Evolutionary conservation across 2,113 vertebrate species (phyloP), one percentile per base, ranked within the genome.

Genomic region (Sprattus sprattus): DNA sequence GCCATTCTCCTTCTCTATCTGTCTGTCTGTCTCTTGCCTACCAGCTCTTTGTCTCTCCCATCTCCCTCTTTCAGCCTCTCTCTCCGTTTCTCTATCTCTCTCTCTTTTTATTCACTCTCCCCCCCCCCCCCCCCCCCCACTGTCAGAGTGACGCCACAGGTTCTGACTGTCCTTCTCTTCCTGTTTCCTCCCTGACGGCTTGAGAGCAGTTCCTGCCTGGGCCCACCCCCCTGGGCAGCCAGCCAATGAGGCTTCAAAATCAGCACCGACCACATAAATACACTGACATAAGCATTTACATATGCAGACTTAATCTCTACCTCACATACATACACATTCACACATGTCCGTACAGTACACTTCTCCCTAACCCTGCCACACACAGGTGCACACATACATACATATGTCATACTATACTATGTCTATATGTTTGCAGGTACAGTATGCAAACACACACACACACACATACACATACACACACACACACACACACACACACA

Each of bases 251-350:
- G n/a, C 4, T 71, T 7, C 64, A 28, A 25, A 25, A 28, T 3
- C 64, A 71, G 64, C 7, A 8, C n/a, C 64, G 16, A 10, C 28
- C 32, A n/a, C 57, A 71, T 71, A 28, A 67, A 71, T 28, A 13
- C 64, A 71, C 64, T 39, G 50, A 78, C 78, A 32, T 81, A 85
- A 85, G 81, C 78, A 85, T 46, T 45, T 46, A 45, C 84, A 85
- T 85, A 81, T 85, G 84, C 78, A 52, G 0, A 25, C 3, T 11
- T 25, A 28, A 71, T 71, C 64, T 13, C 6, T 71, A 25, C 64
- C n/a, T 71, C n/a, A 13, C n/a, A 67, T 67, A 25, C 28, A n/a
- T 28, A 32, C 64, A 71, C 64, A 32, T 8, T 11, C 25, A 71
- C 64, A 71, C 3, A 64, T n/a, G 54, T 60, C 18, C 4, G 3